Base-by-base conservation (phyloP, 2,888 invertebrate species). In the Tinea trinotella region DNA sequence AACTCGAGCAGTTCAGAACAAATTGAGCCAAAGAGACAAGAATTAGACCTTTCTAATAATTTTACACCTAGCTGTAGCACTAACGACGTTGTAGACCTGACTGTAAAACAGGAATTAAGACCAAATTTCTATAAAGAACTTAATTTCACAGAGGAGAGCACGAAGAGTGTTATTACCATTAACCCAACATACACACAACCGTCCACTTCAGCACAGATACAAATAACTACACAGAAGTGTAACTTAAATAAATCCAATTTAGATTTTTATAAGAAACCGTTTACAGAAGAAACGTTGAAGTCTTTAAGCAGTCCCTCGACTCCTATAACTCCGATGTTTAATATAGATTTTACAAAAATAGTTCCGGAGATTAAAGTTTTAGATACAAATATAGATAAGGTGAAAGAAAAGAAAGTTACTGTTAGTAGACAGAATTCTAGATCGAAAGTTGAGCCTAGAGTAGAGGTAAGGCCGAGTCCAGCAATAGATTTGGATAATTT, bases 81-180 rank as follows among this genome's bases (percentile, higher is more conserved):
- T 1, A 50, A 59, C 15, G 76, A 75, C 35, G 79, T 76, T 34
- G 79, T 82, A 61, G 83, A 84, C 57, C 62, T 84, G 46, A 67
- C 78, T 0, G 76, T n/a, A n/a, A 68, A 65, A 59, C 70, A 73
- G 3, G 62, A 68, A 0, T 59, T 77, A 53, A 72, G 71, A 3
- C 78, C 82, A 0, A 84, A 84, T 57, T 85, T 85, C 61, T 85
- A 85, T 65, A 80, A 83, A 61, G 85, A 85, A 59, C 84, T 84
- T 0, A 62, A 82, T 19, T 46, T 64, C 0, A 59, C 66, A 0
- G 80, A 80, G 0, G 79, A 76, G 67, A 0, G 3, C 76, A 78
- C 54, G 69, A 7, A 64, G 54, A 80, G 80, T 55, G 85, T 85
- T 6, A 85, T 85, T 1, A 76, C 69, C 40, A 58, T 72, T 0